Conservation (phyloP, 2,797 vertebrate genomes). For the Chromis chromis region DNA sequence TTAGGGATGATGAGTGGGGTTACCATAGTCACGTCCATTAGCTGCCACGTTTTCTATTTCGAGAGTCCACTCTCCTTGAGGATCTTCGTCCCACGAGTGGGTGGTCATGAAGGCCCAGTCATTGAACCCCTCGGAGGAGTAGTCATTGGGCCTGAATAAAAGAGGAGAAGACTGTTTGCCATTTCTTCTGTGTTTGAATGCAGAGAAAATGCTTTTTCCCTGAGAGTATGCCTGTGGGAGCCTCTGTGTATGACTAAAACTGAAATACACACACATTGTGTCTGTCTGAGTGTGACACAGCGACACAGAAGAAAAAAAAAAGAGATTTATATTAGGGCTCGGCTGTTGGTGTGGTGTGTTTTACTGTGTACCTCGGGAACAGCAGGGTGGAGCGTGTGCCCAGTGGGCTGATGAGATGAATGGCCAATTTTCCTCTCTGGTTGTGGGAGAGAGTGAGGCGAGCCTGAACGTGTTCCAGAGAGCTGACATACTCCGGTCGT, state of each 20-base stretch:
- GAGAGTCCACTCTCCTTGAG: constrained; percentile 92
- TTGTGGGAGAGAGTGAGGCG: constrained; percentile 94
- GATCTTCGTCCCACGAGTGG: constrained; percentile 96
- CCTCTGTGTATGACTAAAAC: constrained; percentile 12
- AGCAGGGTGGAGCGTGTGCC: constrained; percentile 95
- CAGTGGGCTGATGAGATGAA: constrained; percentile 94
- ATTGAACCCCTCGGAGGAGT: constrained; percentile 93
- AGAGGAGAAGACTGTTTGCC: constrained; percentile 11
- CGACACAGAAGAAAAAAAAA: neutral
- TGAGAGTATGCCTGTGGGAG: constrained; percentile 16
- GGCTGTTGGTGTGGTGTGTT: constrained; percentile 34
- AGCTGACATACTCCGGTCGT: constrained; percentile 88
- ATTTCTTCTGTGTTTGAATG: neutral
- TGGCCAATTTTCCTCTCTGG: constrained; percentile 93
- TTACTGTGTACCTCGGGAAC: constrained; percentile 88
- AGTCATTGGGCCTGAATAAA: constrained; percentile 90
- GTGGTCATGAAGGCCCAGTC: constrained; percentile 99
- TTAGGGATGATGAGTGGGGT: constrained; percentile 46
- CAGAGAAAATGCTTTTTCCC: constrained; percentile 12
- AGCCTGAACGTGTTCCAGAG: constrained; percentile 93
- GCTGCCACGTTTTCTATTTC: constrained; percentile 89
- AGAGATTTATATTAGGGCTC: constrained; percentile 18
- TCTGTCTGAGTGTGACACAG: constrained; percentile 24
- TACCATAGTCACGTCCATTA: constrained; percentile 83
- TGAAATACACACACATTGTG: constrained; percentile 13